Base-by-base conservation (phyloP, 2,797 vertebrate genomes). In the Xenentodon cancila region DNA sequence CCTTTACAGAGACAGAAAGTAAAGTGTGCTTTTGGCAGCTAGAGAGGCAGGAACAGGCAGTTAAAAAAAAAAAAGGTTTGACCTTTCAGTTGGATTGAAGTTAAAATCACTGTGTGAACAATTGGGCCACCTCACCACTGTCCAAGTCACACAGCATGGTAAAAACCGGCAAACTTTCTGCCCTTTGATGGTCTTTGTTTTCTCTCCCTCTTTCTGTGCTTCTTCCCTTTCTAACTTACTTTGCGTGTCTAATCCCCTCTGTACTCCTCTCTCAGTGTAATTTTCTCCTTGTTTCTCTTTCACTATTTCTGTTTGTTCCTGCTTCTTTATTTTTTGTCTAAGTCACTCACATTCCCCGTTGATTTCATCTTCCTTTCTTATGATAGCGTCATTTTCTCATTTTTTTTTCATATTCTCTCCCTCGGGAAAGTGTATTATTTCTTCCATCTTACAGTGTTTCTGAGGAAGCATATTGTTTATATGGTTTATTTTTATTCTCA, bases 81-180 rank as follows among this genome's bases (percentile, higher is more conserved):
- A 87, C 81, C 86, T 86, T 84, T 82, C 53, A 32, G 64, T 68
- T 40, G 59, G 53, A 64, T 64, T 11, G 17, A 59, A 34, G 53
- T 63, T 72, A 48, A 70, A 71, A 61, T 67, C 46, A 47, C 51
- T 54, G 61, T 53, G 61, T 79, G 81, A 83, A 57, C 79, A 61
- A 75, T 13, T 27, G 21, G 48, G 53, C 54, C 53, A 53, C 55
- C 51, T 64, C 27, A 21, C 50, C 48, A 5, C 59, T 52, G 37
- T 68, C 53, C 70, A 69, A 82, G 58, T 68, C 59, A 71, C 50
- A 54, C 56, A 71, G 5, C 16, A 20, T 53, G 22, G 45, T 49
- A 64, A 55, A 77, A 63, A 54, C 61, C 62, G 54, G 47, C 43
- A 60, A 69, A 68, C 70, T 82, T 82, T 62, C 20, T 52, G 71